Evolutionary conservation across 2,888 invertebrate genomes (phyloP), one percentile per base, ranked within the genome.

Genomic region (Spatulosminthurus flaviceps): DNA sequence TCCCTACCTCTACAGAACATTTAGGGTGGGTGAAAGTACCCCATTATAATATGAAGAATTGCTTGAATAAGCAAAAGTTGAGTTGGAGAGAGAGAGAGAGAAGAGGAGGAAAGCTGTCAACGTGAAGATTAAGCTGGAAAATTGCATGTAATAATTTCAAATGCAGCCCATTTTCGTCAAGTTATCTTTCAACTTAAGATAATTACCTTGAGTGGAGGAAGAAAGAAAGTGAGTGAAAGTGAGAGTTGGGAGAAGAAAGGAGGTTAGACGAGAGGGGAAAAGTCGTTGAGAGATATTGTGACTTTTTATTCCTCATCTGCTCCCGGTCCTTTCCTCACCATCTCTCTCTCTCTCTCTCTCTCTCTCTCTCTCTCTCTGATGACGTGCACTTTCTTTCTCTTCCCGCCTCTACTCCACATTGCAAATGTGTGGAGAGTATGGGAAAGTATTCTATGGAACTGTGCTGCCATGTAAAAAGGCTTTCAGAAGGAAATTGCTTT

Each of bases 401-500:
- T 19, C 22, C 22, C 22, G 4, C 60, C 16, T 16, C 5, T 16
- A 4, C 60, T 21, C 4, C 34, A 7, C 34, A 34, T 4, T 34
- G 34, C 5, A 34, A 34, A 34, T 7, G 34, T 34, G 34, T 9
- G 9, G 34, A n/a, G 34, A 34, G 34, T 34, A 34, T 7, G n/a
- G 9, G 34, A 34, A 34, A 4, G 34, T 34, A 34, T 34, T 34
- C n/a, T 34, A 34, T 9, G 34, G 4, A 34, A 7, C 34, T 9
- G 9, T 34, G 9, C 34, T 7, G 34, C 5, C 34, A 34, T 4
- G 34, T 5, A 41, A 41, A 51, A n/a, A 51, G 51, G 51, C 51
- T 51, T n/a, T 51, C 51, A 51, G n/a, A 51, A n/a, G 51, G 51
- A 51, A 51, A 51, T 51, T 51, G 51, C n/a, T 51, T n/a, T n/a